phyloP scores from a whole-genome alignment of 2,888 invertebrate species.

The Scaptodrosophila latifasciaeformis region DNA sequence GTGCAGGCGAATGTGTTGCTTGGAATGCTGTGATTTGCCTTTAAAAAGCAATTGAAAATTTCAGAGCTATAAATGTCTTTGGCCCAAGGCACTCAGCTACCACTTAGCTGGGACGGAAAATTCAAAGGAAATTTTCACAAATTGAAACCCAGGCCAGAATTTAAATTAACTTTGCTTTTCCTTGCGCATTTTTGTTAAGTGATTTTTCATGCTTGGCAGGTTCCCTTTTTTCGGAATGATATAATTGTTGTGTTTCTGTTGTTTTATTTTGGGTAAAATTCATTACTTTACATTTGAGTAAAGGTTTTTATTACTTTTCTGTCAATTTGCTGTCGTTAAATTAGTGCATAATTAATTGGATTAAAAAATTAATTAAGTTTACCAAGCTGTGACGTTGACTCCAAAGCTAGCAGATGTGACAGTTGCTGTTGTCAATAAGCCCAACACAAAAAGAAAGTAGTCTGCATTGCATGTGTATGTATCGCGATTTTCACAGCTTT shows the following conservation, averaged over 20 bases:
- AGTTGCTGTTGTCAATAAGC: no score
- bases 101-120: no score
- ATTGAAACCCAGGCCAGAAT: background rate
- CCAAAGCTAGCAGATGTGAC: no score
- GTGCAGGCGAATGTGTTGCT: no score
- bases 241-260: no score
- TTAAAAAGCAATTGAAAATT: no score
- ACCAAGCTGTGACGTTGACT: no score
- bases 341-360: slow-evolving; percentile 28
- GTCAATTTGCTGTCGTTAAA: slow-evolving; percentile 16
- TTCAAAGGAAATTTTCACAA: slow-evolving; percentile 15
- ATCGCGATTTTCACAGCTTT: slow-evolving; percentile 17
- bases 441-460: no score
- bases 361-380: slow-evolving; percentile 31
- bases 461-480: slow-evolving; percentile 9
- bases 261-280: background rate
- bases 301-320: background rate
- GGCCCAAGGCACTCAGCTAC: no score
- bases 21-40: no score
- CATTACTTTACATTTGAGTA: background rate
- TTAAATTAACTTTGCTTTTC: background rate
- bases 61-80: no score
- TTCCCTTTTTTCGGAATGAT: no score
- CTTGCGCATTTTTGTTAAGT: background rate
- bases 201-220: background rate